Evolutionary conservation across 2,888 invertebrate genomes (phyloP), one percentile per base, ranked within the genome.

Genomic region (Erynnis tages): DNA sequence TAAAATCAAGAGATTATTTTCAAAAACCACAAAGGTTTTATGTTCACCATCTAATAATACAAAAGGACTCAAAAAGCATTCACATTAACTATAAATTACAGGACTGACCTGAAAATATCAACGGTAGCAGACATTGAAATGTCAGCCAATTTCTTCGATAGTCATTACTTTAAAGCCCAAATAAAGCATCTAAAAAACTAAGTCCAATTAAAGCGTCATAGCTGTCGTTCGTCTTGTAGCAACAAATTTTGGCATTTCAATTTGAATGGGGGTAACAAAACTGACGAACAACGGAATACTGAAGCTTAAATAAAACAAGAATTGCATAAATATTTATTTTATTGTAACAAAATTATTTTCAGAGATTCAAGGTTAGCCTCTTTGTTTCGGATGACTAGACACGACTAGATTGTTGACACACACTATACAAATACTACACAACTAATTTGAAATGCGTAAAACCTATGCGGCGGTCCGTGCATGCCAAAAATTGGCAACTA

Each of bases 201-300:
- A 76, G 55, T 69, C 71, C 56, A 65, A 60, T 67, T 67, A 69
- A 83, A 85, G 83, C 84, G 71, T 73, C 66, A 62, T 61, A 52
- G 62, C 60, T 68, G 78, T 76, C 83, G 78, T 75, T 82, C 86
- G 87, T 88, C 88, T 88, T 79, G 78, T 87, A 88, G 85, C 55
- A 21, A 21, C 53, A 57, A 49, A 58, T 46, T 56, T 53, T 48
- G 41, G 46, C 53, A 46, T 27, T 53, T 46, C 6, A 34, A 37
- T 19, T 10, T 11, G 38, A 45, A 57, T 52, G 60, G 59, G 63
- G 62, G 56, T 58, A 58, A 43, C 62, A 54, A 59, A 62, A 48
- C 8, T 13, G 6, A n/a, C 29, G 7, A 53, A 54, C 35, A 46
- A 53, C 41, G n/a, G n/a, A n/a, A n/a, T n/a, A 60, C 56, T 57